Base-by-base conservation (phyloP, 2,797 vertebrate species). In the Clarias platycephalus region DNA sequence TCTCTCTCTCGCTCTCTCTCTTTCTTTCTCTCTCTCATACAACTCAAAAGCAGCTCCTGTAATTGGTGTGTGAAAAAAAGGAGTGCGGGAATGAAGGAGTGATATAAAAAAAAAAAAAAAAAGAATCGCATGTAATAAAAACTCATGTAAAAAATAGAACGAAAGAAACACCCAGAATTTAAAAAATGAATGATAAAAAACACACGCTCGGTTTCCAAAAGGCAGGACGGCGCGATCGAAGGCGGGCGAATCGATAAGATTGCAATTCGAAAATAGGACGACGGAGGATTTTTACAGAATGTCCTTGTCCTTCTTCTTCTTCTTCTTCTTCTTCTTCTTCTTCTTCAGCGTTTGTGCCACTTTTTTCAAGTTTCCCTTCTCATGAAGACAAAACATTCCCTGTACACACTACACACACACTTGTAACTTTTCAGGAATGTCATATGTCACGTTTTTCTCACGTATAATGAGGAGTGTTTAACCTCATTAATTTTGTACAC, bases 221-320 rank as follows among this genome's bases (percentile, higher is more conserved):
- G 71, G 26, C 24, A 75, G 53, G 31, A n/a, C 9, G 22, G 22
- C 74, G 5, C 55, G 63, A 66, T 7, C 22, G 16, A 64, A 76
- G 53, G 44, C 44, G 60, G 75, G 24, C 16, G n/a, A 90, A 91
- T 90, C 90, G 80, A 90, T 92, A 92, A 49, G 44, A 12, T 91
- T 92, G 93, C 92, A 88, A 86, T 86, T 89, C 86, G 81, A 86
- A 85, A 92, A 89, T 89, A 84, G 88, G 84, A 86, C 77, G 63
- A 88, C 24, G 6, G 58, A 79, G 12, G 72, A 31, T 76, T 76
- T 58, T 58, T 22, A 58, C 18, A 34, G 55, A 77, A 77, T n/a
- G 16, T 8, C 37, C 37, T 79, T 37, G 34, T 83, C 87, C 24
- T 68, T 55, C 79, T 78, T 83, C 79, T 78, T 83, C 44, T 40